These are phyloP conservation scores for Stomorhina lunata DNA, from an alignment of 2,888 invertebrate species.

Conservation along the genomic window DNA sequence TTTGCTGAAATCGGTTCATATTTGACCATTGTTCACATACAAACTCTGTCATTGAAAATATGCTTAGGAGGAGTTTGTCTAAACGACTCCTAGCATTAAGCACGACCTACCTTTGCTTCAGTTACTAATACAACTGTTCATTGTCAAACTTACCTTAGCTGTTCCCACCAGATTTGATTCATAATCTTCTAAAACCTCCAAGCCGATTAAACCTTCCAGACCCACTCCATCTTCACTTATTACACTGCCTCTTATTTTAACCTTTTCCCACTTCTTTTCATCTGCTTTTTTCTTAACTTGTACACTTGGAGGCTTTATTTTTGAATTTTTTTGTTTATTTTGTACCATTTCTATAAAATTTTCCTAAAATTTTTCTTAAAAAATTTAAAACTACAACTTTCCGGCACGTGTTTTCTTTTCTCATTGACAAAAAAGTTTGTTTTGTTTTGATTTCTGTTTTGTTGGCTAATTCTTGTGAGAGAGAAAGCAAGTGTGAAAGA, in stretches of 20 bases:
- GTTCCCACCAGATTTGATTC: constrained; percentile 80
- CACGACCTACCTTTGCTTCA: too few species aligned
- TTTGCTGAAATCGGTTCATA: too few species aligned
- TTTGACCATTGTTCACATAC: too few species aligned
- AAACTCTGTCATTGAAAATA: too few species aligned
- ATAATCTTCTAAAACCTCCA: constrained; percentile 89
- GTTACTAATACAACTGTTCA: too few species aligned
- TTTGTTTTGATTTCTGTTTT: constrained; percentile 54
- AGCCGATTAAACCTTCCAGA: constrained; percentile 86
- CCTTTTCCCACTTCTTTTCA: constrained; percentile 82
- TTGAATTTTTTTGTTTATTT: constrained; percentile 56
- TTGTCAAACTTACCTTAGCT: constrained; percentile 80
- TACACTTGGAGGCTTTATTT: constrained; percentile 50
- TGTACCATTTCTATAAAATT: constrained; percentile 39
- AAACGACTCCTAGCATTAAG: too few species aligned
- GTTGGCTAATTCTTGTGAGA: not conserved
- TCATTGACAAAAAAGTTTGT: constrained; percentile 30
- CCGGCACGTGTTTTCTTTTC: constrained; percentile 62
- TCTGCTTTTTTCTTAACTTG: constrained; percentile 36
- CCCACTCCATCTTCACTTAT: constrained; percentile 79
- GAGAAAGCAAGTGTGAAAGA: not conserved
- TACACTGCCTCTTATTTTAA: constrained; percentile 83
- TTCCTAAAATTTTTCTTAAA: not conserved
- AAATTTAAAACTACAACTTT: not conserved
- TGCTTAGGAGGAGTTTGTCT: too few species aligned